Evolutionary conservation across 2,797 vertebrate genomes (phyloP), one percentile per base, ranked within the genome.

Genomic region (Moxostoma hubbsi): DNA sequence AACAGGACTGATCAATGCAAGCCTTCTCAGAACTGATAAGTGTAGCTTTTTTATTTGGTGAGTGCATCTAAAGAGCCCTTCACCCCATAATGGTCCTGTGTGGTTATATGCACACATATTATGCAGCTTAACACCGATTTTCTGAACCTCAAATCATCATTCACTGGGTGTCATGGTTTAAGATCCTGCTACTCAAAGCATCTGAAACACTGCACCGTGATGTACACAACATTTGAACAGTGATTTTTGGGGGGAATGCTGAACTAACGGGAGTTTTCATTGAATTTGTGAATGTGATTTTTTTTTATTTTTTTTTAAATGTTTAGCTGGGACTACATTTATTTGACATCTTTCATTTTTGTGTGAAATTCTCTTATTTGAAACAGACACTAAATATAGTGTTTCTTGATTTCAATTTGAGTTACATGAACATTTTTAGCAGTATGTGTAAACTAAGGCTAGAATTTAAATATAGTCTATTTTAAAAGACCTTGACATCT

Each of bases 11-110:
- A 70, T 57, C 45, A 53, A n/a, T 63, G 59, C 61, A 64, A 80
- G 68, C 68, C 71, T 83, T 80, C 72, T 73, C 9, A 62, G 75
- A 83, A 70, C 8, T 47, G 75, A 82, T 64, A 18, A 51, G 53
- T 55, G 63, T 63, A 73, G 67, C 58, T 81, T 75, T 51, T 69
- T 75, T 9, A 9, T 64, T 18, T 74, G 36, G 47, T 68, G 59
- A 79, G 61, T 63, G 16, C 46, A 47, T 63, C 7, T 45, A 46
- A 36, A 54, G 55, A 54, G 16, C 53, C 16, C 15, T 77, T 67
- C 49, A 59, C 46, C 16, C 9, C 36, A 6, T 49, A 0, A 65
- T 5, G 10, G 50, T 51, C 8, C 9, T 0, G n/a, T 24, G 50
- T 54, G 15, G 49, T 69, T 63, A 59, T 18, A 43, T 58, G 18